Base-by-base conservation (phyloP, 2,797 vertebrate species). In the Coendou prehensilis region DNA sequence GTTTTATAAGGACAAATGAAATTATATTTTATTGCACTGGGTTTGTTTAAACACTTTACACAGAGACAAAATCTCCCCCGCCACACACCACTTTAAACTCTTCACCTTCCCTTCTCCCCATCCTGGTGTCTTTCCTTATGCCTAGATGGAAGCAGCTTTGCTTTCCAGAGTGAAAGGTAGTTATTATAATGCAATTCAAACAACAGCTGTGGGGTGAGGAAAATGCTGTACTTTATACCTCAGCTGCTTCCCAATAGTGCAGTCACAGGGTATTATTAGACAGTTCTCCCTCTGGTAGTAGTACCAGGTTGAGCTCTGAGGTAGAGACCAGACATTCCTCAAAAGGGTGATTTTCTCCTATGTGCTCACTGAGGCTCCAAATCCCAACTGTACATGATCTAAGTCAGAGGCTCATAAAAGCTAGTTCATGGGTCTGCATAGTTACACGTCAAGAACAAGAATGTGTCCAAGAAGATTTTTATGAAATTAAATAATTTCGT, bases 201-300 rank as follows among this genome's bases (percentile, higher is more conserved):
- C 45, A 17, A 2, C 3, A 41, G 33, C 20, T 67, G 18, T 3
- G 1, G 23, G n/a, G 6, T 0, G 1, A 45, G 26, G 28, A 18
- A 57, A 75, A 87, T 0, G 11, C 2, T 2, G 2, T 20, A 0
- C 20, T 71, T 92, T 3, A 13, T 41, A 50, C 9, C 4, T 17
- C n/a, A 45, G n/a, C 41, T 54, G 10, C 33, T 5, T 47, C 17
- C 61, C 15, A 52, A 5, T 6, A 0, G 6, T 5, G 0, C 2
- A 0, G 47, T 87, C 93, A 87, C 84, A 23, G 90, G 11, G 33
- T 11, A 5, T 1, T 4, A 5, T 5, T 2, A 52, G 17, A 23
- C 30, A 26, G 33, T 6, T 50, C 47, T 83, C 23, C 10, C 47
- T 71, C 30, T 23, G 81, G 13, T 57, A 30, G 33, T 15, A 7